Base-by-base conservation (phyloP, 2,888 invertebrate species). In the Lasioglossum pauxillum region DNA sequence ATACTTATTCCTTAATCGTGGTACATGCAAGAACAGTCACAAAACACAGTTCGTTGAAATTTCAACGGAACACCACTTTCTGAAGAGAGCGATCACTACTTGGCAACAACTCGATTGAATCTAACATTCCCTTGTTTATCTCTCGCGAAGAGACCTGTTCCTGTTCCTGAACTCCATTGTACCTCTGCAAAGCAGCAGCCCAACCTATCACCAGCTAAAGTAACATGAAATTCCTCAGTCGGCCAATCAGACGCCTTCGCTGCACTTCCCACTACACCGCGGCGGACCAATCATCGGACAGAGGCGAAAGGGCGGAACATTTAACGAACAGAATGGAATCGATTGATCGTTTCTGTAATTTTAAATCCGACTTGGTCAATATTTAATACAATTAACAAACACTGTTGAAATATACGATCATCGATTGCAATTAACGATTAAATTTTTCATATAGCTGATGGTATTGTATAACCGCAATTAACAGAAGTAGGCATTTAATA, bases 101-200 rank as follows among this genome's bases (percentile, higher is more conserved):
- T 64, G 72, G 27, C 60, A 73, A 76, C 76, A 77, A 75, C 74
- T 41, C 41, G 41, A 71, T 2, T 77, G 64, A 75, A 67, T 72
- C 79, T 79, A 73, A 84, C 86, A 81, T 86, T 82, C 81, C 81
- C 87, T 87, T 74, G 74, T 79, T 83, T 78, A 75, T 69, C 80
- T 44, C 76, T 57, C 23, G 12, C 69, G 44, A 79, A 69, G 71
- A 69, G 64, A 77, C 71, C 44, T 44, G 74, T 81, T 86, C 79
- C 84, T 38, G 74, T 81, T 86, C 79, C 84, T 19, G 71, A 86
- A 64, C 83, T 80, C 84, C 86, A 86, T 87, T 83, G 35, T 67
- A 79, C 46, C 57, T 64, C 79, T 64, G n/a, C 49, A 64, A 16
- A 72, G 41, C 23, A 76, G 38, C 57, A 74, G n/a, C 14, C 35